phyloP scores from a whole-genome alignment of 92 coral and sea anemone genomes.

The Porites divaricata region DNA sequence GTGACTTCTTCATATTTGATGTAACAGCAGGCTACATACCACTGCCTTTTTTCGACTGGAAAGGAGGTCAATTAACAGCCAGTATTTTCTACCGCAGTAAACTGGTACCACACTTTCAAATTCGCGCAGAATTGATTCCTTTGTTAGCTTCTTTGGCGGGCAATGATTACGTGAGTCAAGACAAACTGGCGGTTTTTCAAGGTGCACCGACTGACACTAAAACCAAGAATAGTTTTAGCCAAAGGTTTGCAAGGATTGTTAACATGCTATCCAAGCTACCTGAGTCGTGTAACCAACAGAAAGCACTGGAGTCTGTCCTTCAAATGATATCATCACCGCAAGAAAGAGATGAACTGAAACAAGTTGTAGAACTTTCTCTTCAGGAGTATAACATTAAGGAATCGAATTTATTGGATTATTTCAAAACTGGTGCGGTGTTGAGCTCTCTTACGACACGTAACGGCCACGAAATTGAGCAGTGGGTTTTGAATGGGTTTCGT shows the following conservation, averaged over 20 bases:
- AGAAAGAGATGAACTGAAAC: constrained; percentile 19
- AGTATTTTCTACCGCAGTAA: constrained; percentile 53
- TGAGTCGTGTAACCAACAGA: constrained; percentile 34
- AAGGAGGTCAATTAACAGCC: constrained; percentile 45
- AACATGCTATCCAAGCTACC: constrained; percentile 49
- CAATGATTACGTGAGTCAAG: constrained; percentile 80
- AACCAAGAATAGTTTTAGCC: constrained; percentile 1
- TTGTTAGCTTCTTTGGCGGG: constrained; percentile 90
- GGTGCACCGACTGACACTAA: constrained; percentile 49
- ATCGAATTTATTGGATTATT: constrained; percentile 56
- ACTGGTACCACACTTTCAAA: constrained; percentile 68
- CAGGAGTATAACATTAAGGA: constrained; percentile 65
- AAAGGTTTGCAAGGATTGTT: constrained; percentile 57
- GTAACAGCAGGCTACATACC: constrained; percentile 88
- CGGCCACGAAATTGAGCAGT: constrained; percentile 49
- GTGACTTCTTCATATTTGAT: constrained; percentile 92
- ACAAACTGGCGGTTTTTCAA: constrained; percentile 59
- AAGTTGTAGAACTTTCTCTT: constrained; percentile 64
- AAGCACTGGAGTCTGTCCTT: constrained; percentile 62
- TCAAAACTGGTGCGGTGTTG: constrained; percentile 37
- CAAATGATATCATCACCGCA: constrained; percentile 1
- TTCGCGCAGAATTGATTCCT: constrained; percentile 65
- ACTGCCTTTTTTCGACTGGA: constrained; percentile 59
- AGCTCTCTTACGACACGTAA: constrained; percentile 49
- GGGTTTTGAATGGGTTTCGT: constrained; percentile 66